A percentile compares a stretch with the other conserved stretches of the same genome.
Evolutionary conservation across 1,140 invertebrate species (phyloP).

Genomic region (Cataglyphis hispanica): DNA sequence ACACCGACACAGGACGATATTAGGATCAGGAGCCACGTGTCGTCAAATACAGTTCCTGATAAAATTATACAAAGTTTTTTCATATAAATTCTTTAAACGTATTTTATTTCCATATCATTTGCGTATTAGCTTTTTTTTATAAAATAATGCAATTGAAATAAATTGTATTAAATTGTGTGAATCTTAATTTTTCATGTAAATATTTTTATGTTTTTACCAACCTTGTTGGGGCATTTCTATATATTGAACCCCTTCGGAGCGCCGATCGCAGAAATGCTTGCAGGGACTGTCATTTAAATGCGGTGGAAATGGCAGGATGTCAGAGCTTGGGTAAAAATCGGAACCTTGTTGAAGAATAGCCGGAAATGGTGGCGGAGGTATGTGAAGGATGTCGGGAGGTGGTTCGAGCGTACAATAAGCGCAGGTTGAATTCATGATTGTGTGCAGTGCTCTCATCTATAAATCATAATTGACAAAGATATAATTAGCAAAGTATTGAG

Average conservation of each 20-base stretch:
- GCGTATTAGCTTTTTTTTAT: neutral
- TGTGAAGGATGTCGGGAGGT: conserved; percentile 92
- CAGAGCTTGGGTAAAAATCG: conserved; percentile 78
- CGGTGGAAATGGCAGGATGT: conserved; percentile 74
- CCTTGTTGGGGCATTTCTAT: conserved; percentile 92
- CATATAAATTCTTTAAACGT: neutral
- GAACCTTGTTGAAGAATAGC: conserved; percentile 88
- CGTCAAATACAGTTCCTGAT: conserved; percentile 88
- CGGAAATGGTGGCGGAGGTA: conserved; percentile 93
- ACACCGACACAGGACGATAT: conserved; percentile 93
- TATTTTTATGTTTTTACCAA: conserved; percentile 74
- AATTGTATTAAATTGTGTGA: neutral
- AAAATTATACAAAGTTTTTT: conserved; percentile 47
- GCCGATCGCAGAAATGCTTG: conserved; percentile 86
- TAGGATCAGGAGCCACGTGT: conserved; percentile 93
- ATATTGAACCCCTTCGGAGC: conserved; percentile 89
- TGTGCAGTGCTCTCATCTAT: conserved; percentile 75
- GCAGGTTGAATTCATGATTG: conserved; percentile 78
- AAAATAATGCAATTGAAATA: neutral
- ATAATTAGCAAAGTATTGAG: neutral
- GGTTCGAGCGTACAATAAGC: conserved; percentile 89
- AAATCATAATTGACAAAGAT: conserved; percentile 23
- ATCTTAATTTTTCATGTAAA: neutral
- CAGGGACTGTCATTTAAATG: conserved; percentile 83
- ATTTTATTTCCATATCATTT: neutral